Percentiles rank a stretch among this genome's conserved stretches.
These are phyloP conservation scores for Stylophora pistillata DNA, from an alignment of 64 coral and sea anemone species.

Conservation along the genomic window DNA sequence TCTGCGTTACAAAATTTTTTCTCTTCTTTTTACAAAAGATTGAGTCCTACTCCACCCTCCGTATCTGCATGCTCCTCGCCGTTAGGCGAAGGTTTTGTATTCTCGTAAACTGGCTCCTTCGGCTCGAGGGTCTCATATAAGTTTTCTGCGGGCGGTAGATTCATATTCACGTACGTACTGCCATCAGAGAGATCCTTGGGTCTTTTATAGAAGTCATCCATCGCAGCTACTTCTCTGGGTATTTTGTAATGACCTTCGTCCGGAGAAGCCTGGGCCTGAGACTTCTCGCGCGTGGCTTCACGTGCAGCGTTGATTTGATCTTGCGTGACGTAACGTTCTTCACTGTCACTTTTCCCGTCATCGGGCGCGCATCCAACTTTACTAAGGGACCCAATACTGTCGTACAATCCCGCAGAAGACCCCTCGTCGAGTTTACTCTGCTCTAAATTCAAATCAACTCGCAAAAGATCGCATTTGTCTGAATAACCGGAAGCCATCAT, in stretches of 20 bases:
- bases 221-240: not conserved
- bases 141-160: not conserved
- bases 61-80: not conserved
- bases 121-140: not conserved
- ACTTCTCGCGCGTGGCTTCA: not conserved
- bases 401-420: slow-evolving; percentile 2
- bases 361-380: not conserved
- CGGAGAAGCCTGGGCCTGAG: not conserved
- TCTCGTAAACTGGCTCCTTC: slow-evolving; percentile 5
- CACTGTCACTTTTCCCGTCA: not conserved
- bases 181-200: not conserved
- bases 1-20: too few species aligned
- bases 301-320: not conserved
- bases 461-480: not conserved
- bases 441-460: slow-evolving; percentile 20
- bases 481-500: slow-evolving; percentile 1
- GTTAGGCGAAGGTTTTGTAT: not conserved
- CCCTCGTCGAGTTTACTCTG: not conserved
- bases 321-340: slow-evolving; percentile 18
- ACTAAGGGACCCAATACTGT: not conserved
- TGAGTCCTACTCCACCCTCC: not conserved
- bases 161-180: slow-evolving; percentile 5
- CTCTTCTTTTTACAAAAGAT: not conserved
- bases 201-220: not conserved
- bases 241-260: not conserved